Percentiles rank a stretch among this genome's conserved stretches.
Evolutionary conservation across 1,140 invertebrate species (phyloP).

Genomic region (Trichomalopsis sarcophagae): DNA sequence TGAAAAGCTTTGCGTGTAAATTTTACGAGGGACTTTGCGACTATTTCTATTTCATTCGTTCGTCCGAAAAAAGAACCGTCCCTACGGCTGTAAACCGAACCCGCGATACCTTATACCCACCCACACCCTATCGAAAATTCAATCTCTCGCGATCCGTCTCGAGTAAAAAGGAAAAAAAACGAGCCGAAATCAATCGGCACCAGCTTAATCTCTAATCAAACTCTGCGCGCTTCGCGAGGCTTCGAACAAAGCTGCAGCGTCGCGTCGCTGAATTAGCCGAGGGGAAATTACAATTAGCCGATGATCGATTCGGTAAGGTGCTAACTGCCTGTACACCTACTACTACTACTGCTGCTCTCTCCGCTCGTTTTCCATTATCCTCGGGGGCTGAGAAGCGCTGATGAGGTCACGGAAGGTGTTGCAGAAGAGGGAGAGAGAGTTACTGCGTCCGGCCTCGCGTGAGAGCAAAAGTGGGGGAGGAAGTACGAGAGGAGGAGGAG

Average conservation of each 20-base stretch:
- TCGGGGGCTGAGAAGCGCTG: neutral
- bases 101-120: neutral
- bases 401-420: slow-evolving; percentile 6
- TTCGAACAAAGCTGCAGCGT: neutral
- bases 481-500: neutral
- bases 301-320: neutral
- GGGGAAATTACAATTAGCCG: slow-evolving; percentile 34
- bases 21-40: neutral
- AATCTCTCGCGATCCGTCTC: neutral
- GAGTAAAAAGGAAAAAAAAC: neutral
- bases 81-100: neutral
- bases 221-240: neutral
- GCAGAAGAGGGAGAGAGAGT: neutral
- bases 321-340: neutral
- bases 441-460: neutral
- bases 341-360: neutral
- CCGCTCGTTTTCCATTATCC: slow-evolving; percentile 15
- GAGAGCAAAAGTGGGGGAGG: neutral
- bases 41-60: neutral
- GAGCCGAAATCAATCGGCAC: neutral
- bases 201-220: neutral
- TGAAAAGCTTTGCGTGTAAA: neutral
- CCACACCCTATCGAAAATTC: neutral
- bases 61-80: too few relatives aligned
- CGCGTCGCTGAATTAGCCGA: neutral